phyloP scores from a whole-genome alignment of 2,888 invertebrate genomes.

The Agrochola macilenta region DNA sequence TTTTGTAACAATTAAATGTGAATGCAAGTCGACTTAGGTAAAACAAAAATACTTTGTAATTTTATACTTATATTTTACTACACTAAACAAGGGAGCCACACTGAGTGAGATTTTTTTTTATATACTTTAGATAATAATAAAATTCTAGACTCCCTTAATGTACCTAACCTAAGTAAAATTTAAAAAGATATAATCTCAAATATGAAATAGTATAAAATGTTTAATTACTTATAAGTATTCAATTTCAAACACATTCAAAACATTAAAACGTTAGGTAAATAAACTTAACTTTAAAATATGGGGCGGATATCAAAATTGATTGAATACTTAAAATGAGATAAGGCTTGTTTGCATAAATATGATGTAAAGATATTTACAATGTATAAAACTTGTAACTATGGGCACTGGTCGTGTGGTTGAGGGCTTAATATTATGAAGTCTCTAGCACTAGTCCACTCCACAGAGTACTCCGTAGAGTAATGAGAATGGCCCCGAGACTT shows the following conservation, averaged over 20 bases:
- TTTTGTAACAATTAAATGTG: conserved; percentile 5
- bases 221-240: conserved; percentile 47
- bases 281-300: conserved; percentile 44
- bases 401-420: conserved; percentile 40
- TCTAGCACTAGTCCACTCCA: conserved; percentile 57
- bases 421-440: conserved; percentile 48
- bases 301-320: conserved; percentile 58
- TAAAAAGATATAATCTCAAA: conserved; percentile 65
- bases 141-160: conserved; percentile 49
- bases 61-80: conserved; percentile 51
- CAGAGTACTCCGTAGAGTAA: conserved; percentile 62
- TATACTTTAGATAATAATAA: conserved; percentile 36
- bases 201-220: conserved; percentile 72
- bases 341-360: conserved; percentile 43
- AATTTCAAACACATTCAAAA: conserved; percentile 55
- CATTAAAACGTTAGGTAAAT: conserved; percentile 36
- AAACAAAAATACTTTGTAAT: conserved; percentile 41
- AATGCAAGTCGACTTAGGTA: conserved; percentile 47
- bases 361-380: conserved; percentile 61
- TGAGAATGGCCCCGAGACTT: conserved; percentile 57
- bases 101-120: conserved; percentile 57
- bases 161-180: conserved; percentile 53
- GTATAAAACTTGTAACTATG: conserved; percentile 43
- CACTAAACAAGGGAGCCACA: conserved; percentile 49
- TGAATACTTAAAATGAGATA: conserved; percentile 35